Percentiles rank a stretch among this genome's conserved stretches.
Conservation (phyloP, 2,888 invertebrate genomes). For the Rotaria magnacalcarata region DNA sequence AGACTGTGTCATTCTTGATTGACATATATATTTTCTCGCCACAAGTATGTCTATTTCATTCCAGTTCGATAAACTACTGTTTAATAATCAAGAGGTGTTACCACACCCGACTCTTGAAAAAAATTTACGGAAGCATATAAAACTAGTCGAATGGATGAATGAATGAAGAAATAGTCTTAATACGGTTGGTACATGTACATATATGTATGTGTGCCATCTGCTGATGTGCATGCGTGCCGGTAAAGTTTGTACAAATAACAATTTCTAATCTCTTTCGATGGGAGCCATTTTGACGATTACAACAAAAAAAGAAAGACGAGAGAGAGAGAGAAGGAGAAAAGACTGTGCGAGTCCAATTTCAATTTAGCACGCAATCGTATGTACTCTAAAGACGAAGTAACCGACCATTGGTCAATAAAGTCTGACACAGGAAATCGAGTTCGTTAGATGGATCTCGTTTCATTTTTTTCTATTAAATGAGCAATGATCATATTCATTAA, state of each 20-base stretch:
- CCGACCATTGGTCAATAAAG: constrained; percentile 2
- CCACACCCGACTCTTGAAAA: constrained; percentile 6
- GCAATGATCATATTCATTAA: constrained; percentile 26
- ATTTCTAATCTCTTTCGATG: constrained; percentile 31
- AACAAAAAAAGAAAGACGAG: background rate
- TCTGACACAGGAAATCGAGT: background rate
- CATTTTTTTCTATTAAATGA: background rate
- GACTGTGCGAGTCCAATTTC: constrained; percentile 9
- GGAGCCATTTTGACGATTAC: constrained; percentile 26
- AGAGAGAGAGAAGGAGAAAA: background rate
- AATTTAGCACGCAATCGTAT: background rate
- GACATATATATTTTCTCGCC: background rate
- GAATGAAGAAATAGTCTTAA: background rate
- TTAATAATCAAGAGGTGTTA: background rate
- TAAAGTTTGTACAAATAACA: constrained; percentile 31
- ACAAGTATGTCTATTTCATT: background rate
- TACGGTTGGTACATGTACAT: background rate
- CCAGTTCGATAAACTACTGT: background rate
- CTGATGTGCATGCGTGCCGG: constrained; percentile 22
- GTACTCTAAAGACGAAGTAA: background rate
- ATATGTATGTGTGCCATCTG: constrained; percentile 18
- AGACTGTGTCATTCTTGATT: constrained; percentile 9
- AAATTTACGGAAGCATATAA: background rate
- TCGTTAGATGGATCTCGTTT: constrained; percentile 8
- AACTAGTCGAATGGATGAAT: background rate